Conservation (phyloP, 2,888 invertebrate species). For the Tetragonula carbonaria region DNA sequence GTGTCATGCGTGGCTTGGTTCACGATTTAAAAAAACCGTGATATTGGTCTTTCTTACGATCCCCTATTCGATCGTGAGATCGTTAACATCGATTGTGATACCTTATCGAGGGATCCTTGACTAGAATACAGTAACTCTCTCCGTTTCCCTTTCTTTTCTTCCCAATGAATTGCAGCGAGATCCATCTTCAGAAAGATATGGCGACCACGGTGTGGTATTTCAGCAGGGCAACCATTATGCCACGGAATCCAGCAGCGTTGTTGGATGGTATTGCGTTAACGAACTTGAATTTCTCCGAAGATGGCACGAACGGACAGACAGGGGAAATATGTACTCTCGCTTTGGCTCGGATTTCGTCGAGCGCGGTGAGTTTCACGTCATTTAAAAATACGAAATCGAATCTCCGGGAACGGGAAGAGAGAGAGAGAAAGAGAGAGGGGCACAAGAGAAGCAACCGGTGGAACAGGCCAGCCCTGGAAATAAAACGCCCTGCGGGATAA, state of each 20-base stretch:
- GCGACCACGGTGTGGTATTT: not conserved
- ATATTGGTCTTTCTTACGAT: too few relatives aligned
- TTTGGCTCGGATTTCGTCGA: not conserved
- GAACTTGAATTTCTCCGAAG: constrained; percentile 9
- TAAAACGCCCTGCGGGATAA: constrained; percentile 66
- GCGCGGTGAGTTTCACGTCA: not conserved
- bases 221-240: not conserved
- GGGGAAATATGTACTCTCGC: not conserved
- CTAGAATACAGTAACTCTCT: not conserved
- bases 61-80: too few relatives aligned
- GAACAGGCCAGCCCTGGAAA: constrained; percentile 42
- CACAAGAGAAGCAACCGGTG: constrained; percentile 45
- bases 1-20: too few relatives aligned
- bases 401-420: not conserved
- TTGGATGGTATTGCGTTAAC: constrained; percentile 5
- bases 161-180: not conserved
- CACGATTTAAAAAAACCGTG: too few relatives aligned
- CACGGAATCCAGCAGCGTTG: constrained; percentile 1
- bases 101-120: not conserved
- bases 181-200: constrained; percentile 11
- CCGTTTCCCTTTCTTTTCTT: not conserved
- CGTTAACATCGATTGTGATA: constrained; percentile 11
- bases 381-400: not conserved
- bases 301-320: not conserved
- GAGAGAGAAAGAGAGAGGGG: too few relatives aligned